Base-by-base conservation (phyloP, 2,888 invertebrate genomes). In the Archips xylosteana region DNA sequence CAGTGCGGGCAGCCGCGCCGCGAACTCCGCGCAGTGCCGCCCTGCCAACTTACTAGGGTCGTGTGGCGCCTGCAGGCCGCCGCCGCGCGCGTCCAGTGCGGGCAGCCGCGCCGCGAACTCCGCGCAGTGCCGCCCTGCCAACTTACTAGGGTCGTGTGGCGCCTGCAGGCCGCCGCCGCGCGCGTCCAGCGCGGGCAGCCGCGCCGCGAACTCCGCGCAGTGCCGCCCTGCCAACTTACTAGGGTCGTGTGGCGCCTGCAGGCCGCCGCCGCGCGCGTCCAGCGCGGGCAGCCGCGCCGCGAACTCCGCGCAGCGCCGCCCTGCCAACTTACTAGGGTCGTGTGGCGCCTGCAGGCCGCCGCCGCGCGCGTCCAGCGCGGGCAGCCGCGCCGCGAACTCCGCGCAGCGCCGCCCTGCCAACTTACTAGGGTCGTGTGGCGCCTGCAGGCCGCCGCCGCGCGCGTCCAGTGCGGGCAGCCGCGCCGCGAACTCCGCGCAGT, bases 231-330 rank as follows among this genome's bases (percentile, higher is more conserved):
- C 97, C 81, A 95, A 95, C 78, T 96, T n/a, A n/a, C n/a, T n/a
- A n/a, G n/a, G n/a, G n/a, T n/a, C n/a, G n/a, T n/a, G n/a, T n/a
- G 96, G 96, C 13, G 97, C 96, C 88, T 97, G 97, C 75, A 97
- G 88, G 0, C 97, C 97, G 0, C 95, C 94, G n/a, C 96, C 96
- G 47, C 95, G 92, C 0, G 95, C 87, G 83, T 97, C 97, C 71
- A 97, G 87, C 75, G 95, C 95, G 0, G 95, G 92, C 71, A 97
- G 80, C 69, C 92, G 85, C 74, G 92, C 90, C 47, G 96, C 95
- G 86, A 96, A 97, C 82, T 96, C 95, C 64, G 91, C 84, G 82
- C 97, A 97, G 83, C 95, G 96, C 23, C 94, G 87, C 0, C 96
- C 94, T 3, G 97, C 97, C 81, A 95, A 95, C 78, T 96, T n/a